Evolutionary conservation across 1,140 invertebrate genomes (phyloP), one percentile per base, ranked within the genome.

Genomic region (Bombus sibiricus): DNA sequence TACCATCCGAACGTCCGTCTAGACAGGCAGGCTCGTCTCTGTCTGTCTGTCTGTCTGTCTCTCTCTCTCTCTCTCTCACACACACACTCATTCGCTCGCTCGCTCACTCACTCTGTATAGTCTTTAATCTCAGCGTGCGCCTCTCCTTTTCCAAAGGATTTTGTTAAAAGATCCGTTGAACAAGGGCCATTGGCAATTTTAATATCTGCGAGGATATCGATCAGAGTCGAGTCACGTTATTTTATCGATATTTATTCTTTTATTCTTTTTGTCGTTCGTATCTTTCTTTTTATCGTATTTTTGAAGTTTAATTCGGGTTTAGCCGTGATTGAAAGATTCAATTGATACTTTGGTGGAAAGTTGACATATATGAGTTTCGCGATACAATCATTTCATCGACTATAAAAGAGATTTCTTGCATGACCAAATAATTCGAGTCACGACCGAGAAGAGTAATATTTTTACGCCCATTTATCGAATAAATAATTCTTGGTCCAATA

Each of bases 1-100:
- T 81, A 81, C 43, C 79, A 81, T 81, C 43, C 79, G 79, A 81
- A 73, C 79, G 68, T 81, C 47, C 37, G 79, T 81, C 68, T 73
- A 81, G 69, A 81, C 79, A 8, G 13, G 1, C 43, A 53, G 32
- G 59, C 39, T 66, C 18, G 34, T 34, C 64, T 43, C 73, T 62
- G 3, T n/a, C 59, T 62, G 6, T n/a, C 34, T 3, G 8, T 18
- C 25, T 1, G 2, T 59, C 22, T 18, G 1, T 37, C 53, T 57
- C 53, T 57, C 53, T 8, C 10, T 41, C 41, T 32, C 53, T 25
- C 57, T 59, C 25, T 0, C 57, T 59, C 57, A 0, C 10, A 3
- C 43, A n/a, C n/a, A n/a, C n/a, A n/a, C n/a, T n/a, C n/a, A n/a
- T n/a, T n/a, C n/a, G n/a, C n/a, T n/a, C 47, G 3, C 34, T 47